These are phyloP conservation scores for Aptenodytes patagonicus DNA, from an alignment of 2,113 vertebrate species.

Conservation along the genomic window DNA sequence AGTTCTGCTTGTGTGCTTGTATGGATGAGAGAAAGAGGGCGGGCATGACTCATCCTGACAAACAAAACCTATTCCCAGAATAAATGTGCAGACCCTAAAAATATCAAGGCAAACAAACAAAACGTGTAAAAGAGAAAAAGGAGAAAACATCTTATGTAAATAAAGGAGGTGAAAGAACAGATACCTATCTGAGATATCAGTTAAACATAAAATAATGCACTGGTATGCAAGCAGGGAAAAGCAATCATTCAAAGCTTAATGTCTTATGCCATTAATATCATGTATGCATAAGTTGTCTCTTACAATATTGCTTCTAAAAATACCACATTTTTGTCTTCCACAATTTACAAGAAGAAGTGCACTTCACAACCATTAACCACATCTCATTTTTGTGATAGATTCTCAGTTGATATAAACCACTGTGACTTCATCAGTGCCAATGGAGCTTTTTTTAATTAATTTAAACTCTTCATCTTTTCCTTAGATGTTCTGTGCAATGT, in stretches of 20 bases:
- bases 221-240: not conserved
- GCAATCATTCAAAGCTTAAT: not conserved
- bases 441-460: not conserved
- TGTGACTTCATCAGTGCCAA: not conserved
- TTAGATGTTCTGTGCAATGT: not conserved
- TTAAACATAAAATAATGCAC: not conserved
- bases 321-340: not conserved
- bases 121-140: not conserved
- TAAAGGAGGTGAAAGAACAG: not conserved
- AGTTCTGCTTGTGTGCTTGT: not conserved
- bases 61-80: conserved; percentile 13
- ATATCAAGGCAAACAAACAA: conserved; percentile 22
- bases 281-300: not conserved
- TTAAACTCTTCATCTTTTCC: not conserved
- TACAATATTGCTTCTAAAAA: conserved; percentile 46
- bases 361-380: not conserved
- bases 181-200: not conserved
- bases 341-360: not conserved
- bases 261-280: conserved; percentile 37
- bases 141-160: not conserved
- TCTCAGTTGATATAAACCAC: not conserved
- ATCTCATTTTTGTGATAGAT: conserved; percentile 11
- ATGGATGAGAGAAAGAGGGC: not conserved
- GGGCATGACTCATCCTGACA: conserved; percentile 30
- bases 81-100: conserved; percentile 11